Conservation (phyloP, 1,140 invertebrate species). For the Pseudomyrmex cubaensis region DNA sequence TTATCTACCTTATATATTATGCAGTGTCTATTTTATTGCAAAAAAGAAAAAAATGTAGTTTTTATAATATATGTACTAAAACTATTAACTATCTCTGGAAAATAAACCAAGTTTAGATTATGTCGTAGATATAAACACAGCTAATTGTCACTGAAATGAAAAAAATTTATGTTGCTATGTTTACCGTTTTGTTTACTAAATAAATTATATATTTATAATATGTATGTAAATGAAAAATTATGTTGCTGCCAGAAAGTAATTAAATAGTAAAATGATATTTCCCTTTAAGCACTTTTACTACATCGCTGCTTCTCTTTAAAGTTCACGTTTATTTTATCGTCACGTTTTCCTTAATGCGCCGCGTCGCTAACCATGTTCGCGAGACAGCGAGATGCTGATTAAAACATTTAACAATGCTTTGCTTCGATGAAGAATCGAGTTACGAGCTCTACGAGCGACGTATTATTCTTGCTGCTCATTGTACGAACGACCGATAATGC, state of each 20-base stretch:
- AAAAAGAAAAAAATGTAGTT: too few species aligned
- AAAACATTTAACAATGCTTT: conserved; percentile 57
- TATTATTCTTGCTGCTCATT: conserved; percentile 59
- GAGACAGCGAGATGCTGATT: conserved; percentile 54
- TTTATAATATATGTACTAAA: too few species aligned
- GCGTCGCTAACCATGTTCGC: conserved; percentile 45
- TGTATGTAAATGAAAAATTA: conserved; percentile 25
- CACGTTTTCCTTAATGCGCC: conserved; percentile 42
- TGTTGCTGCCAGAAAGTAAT: neutral
- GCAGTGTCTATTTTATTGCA: too few species aligned
- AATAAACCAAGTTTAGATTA: too few species aligned
- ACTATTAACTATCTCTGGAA: too few species aligned
- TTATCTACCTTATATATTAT: neutral
- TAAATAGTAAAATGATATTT: conserved; percentile 39
- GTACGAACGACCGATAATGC: conserved; percentile 53
- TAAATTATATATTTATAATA: conserved; percentile 1
- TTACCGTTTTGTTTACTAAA: neutral
- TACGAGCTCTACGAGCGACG: conserved; percentile 51
- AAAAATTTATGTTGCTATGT: neutral
- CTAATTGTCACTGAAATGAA: too few species aligned
- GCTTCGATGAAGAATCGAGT: conserved; percentile 53
- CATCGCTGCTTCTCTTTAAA: conserved; percentile 24
- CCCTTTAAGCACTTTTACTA: conserved; percentile 36
- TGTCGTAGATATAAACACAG: too few species aligned
- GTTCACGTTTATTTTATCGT: conserved; percentile 37